Percentiles rank a stretch among this genome's conserved stretches.
These are phyloP conservation scores for Callitettix versicolor DNA, from an alignment of 1,140 invertebrate genomes.

Conservation along the genomic window DNA sequence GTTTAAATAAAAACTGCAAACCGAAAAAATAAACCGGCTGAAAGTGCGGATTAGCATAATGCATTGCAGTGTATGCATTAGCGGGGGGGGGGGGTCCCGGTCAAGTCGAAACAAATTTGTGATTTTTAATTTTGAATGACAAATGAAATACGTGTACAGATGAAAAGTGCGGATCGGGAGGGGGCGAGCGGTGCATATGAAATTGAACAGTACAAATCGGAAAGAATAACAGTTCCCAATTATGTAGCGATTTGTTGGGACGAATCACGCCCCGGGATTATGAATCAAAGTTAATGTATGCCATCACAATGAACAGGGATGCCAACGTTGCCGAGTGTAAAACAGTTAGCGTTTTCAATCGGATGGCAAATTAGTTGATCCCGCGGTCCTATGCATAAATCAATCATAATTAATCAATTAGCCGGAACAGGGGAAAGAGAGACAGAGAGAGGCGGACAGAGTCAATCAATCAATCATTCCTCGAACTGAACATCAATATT, in stretches of 20 bases:
- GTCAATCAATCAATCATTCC: constrained; percentile 11
- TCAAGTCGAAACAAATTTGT: too few relatives aligned
- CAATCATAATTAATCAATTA: constrained; percentile 19
- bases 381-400: constrained; percentile 12
- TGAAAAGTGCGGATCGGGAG: not conserved
- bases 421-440: too few relatives aligned
- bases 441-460: not conserved
- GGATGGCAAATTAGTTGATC: constrained; percentile 1
- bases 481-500: not conserved
- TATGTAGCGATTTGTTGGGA: constrained; percentile 7
- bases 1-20: too few relatives aligned
- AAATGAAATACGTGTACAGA: too few relatives aligned
- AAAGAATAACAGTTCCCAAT: constrained; percentile 7
- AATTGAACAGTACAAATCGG: constrained; percentile 8
- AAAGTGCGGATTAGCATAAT: too few relatives aligned
- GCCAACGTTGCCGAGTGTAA: not conserved
- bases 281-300: constrained; percentile 6
- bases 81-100: too few relatives aligned
- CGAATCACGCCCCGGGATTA: not conserved
- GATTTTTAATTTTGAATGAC: too few relatives aligned
- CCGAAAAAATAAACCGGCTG: too few relatives aligned
- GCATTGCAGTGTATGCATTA: too few relatives aligned
- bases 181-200: not conserved
- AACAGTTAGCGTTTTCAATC: not conserved
- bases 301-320: constrained; percentile 4